Evolutionary conservation across 2,113 vertebrate genomes (phyloP).

Genomic region (Pachycephala philippinensis): DNA sequence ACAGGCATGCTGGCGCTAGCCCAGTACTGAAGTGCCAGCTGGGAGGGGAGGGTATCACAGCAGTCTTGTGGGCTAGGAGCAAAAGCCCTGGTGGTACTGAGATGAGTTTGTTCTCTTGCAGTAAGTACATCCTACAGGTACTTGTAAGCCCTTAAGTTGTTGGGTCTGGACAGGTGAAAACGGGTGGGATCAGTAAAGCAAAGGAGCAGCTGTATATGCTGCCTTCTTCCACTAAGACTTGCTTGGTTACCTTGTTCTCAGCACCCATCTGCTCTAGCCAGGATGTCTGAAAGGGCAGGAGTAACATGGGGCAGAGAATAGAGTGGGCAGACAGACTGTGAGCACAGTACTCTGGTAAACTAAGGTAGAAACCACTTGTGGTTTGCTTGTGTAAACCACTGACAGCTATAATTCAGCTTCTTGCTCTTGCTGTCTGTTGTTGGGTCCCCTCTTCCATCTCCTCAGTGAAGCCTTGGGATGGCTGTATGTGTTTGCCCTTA

Average conservation of each 20-base stretch:
- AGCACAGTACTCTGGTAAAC: neutral
- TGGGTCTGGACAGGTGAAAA: neutral
- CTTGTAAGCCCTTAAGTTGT: neutral
- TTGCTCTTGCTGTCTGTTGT: neutral
- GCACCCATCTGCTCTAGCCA: rapidly evolving
- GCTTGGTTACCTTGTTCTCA: neutral
- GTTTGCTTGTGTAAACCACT: neutral
- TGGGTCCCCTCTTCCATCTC: neutral
- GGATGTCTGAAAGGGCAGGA: neutral
- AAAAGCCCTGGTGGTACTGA: neutral
- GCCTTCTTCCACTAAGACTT: neutral
- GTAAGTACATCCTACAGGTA: neutral
- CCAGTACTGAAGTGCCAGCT: neutral
- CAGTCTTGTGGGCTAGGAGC: neutral
- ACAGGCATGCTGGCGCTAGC: rapidly evolving
- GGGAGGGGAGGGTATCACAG: neutral
- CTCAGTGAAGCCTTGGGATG: neutral
- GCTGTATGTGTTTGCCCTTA: neutral
- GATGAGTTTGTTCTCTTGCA: neutral
- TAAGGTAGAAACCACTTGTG: neutral
- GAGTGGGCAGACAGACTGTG: neutral
- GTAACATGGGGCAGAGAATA: neutral
- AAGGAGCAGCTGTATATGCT: neutral
- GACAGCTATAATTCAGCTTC: neutral
- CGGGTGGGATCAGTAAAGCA: neutral